Evolutionary conservation across 2,888 invertebrate species (phyloP), one percentile per base, ranked within the genome.

Genomic region (Thalpophila matura): DNA sequence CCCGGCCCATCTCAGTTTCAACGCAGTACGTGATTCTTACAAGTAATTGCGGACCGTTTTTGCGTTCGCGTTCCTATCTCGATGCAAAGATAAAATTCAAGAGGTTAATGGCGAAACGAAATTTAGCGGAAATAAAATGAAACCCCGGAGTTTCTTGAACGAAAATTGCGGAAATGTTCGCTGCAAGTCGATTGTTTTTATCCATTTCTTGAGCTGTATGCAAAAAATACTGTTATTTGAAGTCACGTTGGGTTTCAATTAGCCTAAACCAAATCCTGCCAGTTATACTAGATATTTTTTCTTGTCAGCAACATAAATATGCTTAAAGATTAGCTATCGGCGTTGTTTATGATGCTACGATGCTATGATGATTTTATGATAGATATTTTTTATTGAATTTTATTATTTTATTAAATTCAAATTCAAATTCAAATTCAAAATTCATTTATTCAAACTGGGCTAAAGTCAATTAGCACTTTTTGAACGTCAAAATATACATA

Each of bases 41-140:
- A 12, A 46, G 46, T 77, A 70, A 71, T 76, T 71, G 59, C 45
- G 43, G 53, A 63, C 46, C 43, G 49, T 71, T 76, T 49, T 56
- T 71, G 33, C 33, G 43, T 53, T 69, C 51, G 9, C 43, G n/a
- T 57, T 50, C 40, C 47, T 40, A 56, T 58, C 60, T 49, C 26
- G 55, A 63, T 68, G 38, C 37, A 31, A 43, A 63, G 51, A 69
- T 77, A 77, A 77, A 72, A 63, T 54, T 73, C 69, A 38, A 47
- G 62, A 60, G 20, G 40, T 68, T n/a, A 58, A 74, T 63, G 46
- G 40, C 18, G 42, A 57, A 60, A 54, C 38, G 45, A 64, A 68
- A 65, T 75, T 73, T 51, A 50, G 31, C n/a, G 53, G 51, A 58
- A 77, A 61, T 60, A 33, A 68, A 76, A 71, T 53, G 56, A 57